A percentile compares a stretch with the other conserved stretches of the same genome.
Conservation (phyloP, 2,888 invertebrate species). For the Anodontia alba region DNA sequence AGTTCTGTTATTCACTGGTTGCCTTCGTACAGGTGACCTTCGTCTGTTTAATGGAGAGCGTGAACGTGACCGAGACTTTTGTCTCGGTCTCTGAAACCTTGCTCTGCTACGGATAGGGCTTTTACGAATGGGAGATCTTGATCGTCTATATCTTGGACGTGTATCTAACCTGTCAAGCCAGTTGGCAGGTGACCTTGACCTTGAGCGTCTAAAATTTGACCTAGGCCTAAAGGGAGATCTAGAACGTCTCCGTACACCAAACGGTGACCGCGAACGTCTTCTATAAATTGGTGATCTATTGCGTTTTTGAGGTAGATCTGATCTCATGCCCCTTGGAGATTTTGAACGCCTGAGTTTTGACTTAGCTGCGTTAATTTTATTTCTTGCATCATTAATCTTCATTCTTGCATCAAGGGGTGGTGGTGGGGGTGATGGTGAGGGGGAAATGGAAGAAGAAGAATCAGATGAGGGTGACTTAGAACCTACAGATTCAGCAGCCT, state of each 20-base stretch:
- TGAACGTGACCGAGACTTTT: slow-evolving; percentile 36
- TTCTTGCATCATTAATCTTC: neutral
- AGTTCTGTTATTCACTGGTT: slow-evolving; percentile 27
- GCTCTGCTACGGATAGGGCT: neutral
- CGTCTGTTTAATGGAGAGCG: slow-evolving; percentile 41
- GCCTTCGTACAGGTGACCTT: slow-evolving; percentile 28
- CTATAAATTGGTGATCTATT: slow-evolving; percentile 6
- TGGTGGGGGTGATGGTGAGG: neutral
- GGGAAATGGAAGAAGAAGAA: neutral
- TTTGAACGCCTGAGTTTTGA: neutral
- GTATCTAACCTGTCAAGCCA: neutral
- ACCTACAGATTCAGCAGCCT: neutral
- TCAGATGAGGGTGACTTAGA: neutral
- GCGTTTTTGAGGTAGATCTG: neutral
- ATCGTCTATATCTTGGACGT: slow-evolving; percentile 26
- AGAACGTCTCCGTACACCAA: neutral
- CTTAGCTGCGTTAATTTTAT: neutral
- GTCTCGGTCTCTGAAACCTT: neutral
- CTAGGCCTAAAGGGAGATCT: neutral
- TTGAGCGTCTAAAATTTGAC: neutral
- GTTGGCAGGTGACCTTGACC: neutral
- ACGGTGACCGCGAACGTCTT: slow-evolving; percentile 38
- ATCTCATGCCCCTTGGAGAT: neutral
- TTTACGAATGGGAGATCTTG: slow-evolving; percentile 21
- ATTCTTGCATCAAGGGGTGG: neutral